phyloP scores from a whole-genome alignment of 2,888 invertebrate genomes.

The Cylindroiulus punctatus region DNA sequence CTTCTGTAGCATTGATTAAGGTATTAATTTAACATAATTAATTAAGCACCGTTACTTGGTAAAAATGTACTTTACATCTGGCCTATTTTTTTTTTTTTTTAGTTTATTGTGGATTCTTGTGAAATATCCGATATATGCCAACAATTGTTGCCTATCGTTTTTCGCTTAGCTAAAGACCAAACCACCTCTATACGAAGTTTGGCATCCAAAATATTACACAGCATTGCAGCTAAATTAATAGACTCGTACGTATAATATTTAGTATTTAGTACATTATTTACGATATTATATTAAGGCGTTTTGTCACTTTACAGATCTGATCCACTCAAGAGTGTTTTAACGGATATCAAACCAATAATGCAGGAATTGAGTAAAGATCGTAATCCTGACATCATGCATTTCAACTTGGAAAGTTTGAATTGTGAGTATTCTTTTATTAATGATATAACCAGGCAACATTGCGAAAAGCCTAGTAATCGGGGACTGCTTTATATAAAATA shows the following conservation, averaged over 20 bases:
- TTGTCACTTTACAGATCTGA: not conserved
- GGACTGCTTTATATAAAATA: no score
- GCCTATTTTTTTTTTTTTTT: not conserved
- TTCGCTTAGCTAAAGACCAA: not conserved
- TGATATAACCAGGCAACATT: no score
- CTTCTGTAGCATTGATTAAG: conserved; percentile 27
- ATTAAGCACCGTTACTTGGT: not conserved
- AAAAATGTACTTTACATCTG: not conserved
- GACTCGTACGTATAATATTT: not conserved
- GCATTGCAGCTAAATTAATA: conserved; percentile 11
- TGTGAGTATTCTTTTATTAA: not conserved
- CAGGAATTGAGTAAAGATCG: conserved; percentile 1
- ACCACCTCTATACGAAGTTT: not conserved
- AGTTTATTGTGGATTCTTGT: conserved; percentile 36
- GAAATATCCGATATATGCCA: conserved; percentile 19
- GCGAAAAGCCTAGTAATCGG: no score
- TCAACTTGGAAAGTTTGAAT: not conserved
- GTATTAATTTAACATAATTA: not conserved
- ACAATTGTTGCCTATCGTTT: conserved; percentile 11
- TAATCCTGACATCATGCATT: not conserved
- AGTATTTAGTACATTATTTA: not conserved
- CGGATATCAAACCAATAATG: conserved; percentile 12
- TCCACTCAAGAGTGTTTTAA: not conserved
- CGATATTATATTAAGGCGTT: not conserved
- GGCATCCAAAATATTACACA: conserved; percentile 25